Conservation (phyloP, 2,888 invertebrate species). For the Acronicta psi region DNA sequence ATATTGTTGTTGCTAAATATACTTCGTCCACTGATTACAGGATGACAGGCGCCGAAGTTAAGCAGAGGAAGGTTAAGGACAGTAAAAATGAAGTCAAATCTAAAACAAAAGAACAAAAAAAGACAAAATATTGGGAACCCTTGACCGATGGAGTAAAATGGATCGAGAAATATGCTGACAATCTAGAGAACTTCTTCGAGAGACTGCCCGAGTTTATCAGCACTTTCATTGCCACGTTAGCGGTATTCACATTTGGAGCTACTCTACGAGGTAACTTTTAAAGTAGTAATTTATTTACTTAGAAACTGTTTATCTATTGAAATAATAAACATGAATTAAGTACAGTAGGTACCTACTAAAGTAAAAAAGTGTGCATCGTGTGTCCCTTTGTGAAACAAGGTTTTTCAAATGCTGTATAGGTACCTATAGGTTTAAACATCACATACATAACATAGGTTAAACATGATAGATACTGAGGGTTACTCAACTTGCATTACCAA, state of each 20-base stretch:
- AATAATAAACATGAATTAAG: too few species aligned
- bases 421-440: too few species aligned
- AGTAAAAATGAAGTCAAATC: slow-evolving; percentile 25
- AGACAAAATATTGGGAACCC: slow-evolving; percentile 82
- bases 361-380: too few species aligned
- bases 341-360: too few species aligned
- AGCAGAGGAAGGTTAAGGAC: slow-evolving; percentile 53
- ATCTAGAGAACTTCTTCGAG: slow-evolving; percentile 87
- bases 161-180: slow-evolving; percentile 89
- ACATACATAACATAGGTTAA: too few species aligned
- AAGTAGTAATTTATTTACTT: too few species aligned
- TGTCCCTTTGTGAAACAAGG: too few species aligned
- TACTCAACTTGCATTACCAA: too few species aligned
- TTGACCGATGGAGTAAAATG: slow-evolving; percentile 89
- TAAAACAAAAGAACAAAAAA: slow-evolving; percentile 36
- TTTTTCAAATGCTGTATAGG: too few species aligned
- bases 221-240: slow-evolving; percentile 88
- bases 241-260: slow-evolving; percentile 90
- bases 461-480: too few species aligned
- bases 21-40: slow-evolving; percentile 47
- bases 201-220: slow-evolving; percentile 87
- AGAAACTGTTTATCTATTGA: too few species aligned
- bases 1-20: not conserved
- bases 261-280: slow-evolving; percentile 87
- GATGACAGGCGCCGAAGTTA: slow-evolving; percentile 62